Evolutionary conservation across 2,113 vertebrate species (phyloP), one percentile per base, ranked within the genome.

Genomic region (Syrmaticus mikado): DNA sequence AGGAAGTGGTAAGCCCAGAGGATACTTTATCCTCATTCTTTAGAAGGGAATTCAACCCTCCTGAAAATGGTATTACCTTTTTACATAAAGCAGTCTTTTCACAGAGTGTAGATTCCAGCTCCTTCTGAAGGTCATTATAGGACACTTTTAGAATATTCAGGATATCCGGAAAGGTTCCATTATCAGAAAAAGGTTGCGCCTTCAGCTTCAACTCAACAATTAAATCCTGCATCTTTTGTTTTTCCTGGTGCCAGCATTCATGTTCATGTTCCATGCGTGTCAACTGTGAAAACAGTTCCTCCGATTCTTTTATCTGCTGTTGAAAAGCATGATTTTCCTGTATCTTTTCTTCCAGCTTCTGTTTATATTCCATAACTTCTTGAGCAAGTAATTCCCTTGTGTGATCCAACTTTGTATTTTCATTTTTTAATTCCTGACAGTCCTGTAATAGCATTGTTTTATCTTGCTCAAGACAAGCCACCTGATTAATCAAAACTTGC

Each of bases 41-140:
- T 64, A 72, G 81, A 77, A 75, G 52, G 57, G 38, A 83, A 52
- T 19, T 38, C 30, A 50, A 58, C 20, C 13, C 6, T 83, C 72
- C 53, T 2, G 8, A 71, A 93, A 93, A 82, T 10, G 14, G 18
- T 32, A 82, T 96, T 97, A 98, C 98, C 97, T 98, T 97, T 95
- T 96, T 38, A 82, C 65, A 81, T 46, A 98, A 97, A 40, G 90
- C 70, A 3, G 12, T 41, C 28, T 97, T 98, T 79, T 97, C 97
- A 67, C 28, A 28, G 58, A 84, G 81, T 14, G 92, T 74, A 74
- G 77, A 79, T 48, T 97, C 90, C 38, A 98, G 71, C 21, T 98
- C 82, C 27, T 96, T 94, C 87, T 98, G 95, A 55, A 97, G 92
- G 78, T 93, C 90, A 43, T 95, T 85, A 24, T 95, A 94, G 53